Conservation (phyloP, 2,797 vertebrate genomes). For the Morus bassanus region DNA sequence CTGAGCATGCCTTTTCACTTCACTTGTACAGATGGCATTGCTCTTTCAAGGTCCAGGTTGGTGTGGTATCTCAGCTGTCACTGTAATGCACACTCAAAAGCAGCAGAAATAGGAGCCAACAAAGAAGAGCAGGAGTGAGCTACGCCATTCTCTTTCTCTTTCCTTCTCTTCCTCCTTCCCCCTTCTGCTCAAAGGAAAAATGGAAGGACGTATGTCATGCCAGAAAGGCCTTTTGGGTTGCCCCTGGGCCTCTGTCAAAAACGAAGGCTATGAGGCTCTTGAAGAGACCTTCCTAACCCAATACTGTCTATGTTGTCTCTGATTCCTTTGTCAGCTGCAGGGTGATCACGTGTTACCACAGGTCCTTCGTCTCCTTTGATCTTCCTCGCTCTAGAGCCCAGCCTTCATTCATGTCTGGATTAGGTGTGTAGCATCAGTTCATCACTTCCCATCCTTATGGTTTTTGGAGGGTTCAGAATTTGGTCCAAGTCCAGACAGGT, state of each 20-base stretch:
- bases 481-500: neutral
- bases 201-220: neutral
- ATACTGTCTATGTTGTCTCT: neutral
- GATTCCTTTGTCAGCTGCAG: neutral
- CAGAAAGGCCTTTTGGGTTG: neutral
- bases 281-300: neutral
- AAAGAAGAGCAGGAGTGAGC: neutral
- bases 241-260: neutral
- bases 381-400: neutral
- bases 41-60: neutral
- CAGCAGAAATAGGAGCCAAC: neutral
- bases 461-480: neutral
- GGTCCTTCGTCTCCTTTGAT: neutral
- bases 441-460: neutral
- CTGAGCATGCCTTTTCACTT: neutral
- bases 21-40: rapidly evolving
- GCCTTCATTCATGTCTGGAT: neutral
- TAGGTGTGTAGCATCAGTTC: neutral
- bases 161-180: neutral
- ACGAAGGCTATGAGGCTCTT: neutral
- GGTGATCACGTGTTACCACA: neutral
- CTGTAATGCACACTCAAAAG: rapidly evolving
- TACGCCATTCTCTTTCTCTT: neutral
- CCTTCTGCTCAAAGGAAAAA: neutral
- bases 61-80: neutral